Evolutionary conservation across 2,797 vertebrate genomes (phyloP).

Genomic region (Pseudomugil gertrudae): DNA sequence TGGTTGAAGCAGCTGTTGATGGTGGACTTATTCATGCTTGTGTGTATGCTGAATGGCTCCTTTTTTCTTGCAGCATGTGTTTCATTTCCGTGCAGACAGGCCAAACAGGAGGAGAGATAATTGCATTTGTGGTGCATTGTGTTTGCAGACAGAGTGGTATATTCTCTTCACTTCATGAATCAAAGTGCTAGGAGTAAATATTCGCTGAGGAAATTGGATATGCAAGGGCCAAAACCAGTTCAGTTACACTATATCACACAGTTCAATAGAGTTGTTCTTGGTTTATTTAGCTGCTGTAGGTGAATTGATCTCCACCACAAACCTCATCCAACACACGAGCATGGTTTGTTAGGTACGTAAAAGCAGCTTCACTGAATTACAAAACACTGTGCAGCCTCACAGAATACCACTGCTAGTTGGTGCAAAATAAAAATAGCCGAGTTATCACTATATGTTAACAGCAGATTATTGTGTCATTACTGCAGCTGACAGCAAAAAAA

Average conservation of each 20-base stretch:
- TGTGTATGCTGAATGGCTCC: constrained; percentile 43
- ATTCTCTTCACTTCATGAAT: constrained; percentile 44
- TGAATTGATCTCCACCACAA: constrained; percentile 41
- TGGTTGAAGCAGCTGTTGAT: constrained; percentile 53
- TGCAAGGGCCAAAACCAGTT: constrained; percentile 20
- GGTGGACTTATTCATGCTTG: constrained; percentile 48
- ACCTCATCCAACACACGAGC: constrained; percentile 42
- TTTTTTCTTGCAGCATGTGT: constrained; percentile 32
- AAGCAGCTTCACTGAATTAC: constrained; percentile 42
- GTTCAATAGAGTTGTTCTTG: constrained; percentile 46
- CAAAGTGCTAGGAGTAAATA: constrained; percentile 43
- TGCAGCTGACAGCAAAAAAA: constrained; percentile 14
- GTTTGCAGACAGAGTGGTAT: constrained; percentile 27
- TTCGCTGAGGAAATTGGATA: constrained; percentile 15
- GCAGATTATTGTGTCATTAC: constrained; percentile 21
- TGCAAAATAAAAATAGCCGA: constrained; percentile 31
- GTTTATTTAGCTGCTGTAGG: constrained; percentile 48
- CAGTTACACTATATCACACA: constrained; percentile 31
- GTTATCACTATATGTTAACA: constrained; percentile 43
- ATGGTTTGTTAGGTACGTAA: constrained; percentile 60
- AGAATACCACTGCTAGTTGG: constrained; percentile 16
- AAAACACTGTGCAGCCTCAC: constrained; percentile 52
- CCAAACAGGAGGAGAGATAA: constrained; percentile 49
- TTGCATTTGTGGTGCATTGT: constrained; percentile 54
- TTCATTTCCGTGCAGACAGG: constrained; percentile 51